Evolutionary conservation across 2,797 vertebrate genomes (phyloP).

Genomic region (Merluccius polli): DNA sequence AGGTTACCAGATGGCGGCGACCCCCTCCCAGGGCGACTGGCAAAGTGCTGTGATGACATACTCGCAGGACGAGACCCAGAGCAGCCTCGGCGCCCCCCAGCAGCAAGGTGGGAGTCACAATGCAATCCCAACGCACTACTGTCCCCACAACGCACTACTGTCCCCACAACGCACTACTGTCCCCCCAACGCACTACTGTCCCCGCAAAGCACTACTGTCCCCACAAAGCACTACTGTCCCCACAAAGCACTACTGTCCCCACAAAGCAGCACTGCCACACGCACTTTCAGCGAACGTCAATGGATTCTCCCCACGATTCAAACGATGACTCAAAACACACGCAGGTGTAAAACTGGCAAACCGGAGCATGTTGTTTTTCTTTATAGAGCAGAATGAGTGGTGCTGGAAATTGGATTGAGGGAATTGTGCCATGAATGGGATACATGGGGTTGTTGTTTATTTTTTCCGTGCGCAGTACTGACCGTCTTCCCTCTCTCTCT

Average conservation of each 20-base stretch:
- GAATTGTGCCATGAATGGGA: not conserved
- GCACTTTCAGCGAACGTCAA: not conserved
- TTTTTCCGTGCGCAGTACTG: not conserved
- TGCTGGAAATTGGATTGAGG: not conserved
- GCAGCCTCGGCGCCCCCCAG: slow-evolving; percentile 32
- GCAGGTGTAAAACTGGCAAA: too few species aligned
- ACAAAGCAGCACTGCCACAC: not conserved
- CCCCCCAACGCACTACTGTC: not conserved
- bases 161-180: not conserved
- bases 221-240: not conserved
- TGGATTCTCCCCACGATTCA: not conserved
- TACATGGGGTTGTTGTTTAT: not conserved
- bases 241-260: not conserved
- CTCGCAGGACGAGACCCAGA: slow-evolving; percentile 57
- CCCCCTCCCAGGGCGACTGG: slow-evolving; percentile 65
- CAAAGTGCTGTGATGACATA: slow-evolving; percentile 67
- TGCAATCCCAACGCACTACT: not conserved
- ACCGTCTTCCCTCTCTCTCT: not conserved
- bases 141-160: not conserved
- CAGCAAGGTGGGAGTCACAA: slow-evolving; percentile 55
- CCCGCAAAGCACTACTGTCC: not conserved
- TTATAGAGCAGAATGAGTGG: not conserved
- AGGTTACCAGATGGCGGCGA: slow-evolving; percentile 64
- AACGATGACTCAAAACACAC: too few species aligned
- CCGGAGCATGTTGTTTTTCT: not conserved